phyloP scores from a whole-genome alignment of 2,797 vertebrate species.

The Psittacula echo region DNA sequence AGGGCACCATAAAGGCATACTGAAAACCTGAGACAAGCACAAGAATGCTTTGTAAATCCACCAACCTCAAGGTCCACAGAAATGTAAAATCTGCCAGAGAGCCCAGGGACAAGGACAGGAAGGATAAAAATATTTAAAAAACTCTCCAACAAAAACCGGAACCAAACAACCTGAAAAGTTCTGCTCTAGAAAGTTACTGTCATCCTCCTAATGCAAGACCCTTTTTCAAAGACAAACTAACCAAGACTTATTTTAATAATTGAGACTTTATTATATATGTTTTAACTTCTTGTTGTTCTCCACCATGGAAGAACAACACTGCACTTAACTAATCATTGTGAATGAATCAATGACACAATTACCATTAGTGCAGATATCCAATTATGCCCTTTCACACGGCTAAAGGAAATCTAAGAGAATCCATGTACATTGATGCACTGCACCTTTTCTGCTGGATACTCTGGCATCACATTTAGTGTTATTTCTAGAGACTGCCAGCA shows the following conservation, averaged over 20 bases:
- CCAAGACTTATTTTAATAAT: background rate
- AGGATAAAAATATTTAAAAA: background rate
- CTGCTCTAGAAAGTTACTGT: background rate
- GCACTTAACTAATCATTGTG: background rate
- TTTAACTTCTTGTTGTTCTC: background rate
- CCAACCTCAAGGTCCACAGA: background rate
- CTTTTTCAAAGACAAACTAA: background rate
- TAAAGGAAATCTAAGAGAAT: background rate
- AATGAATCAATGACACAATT: background rate
- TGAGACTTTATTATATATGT: background rate
- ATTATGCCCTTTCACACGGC: background rate
- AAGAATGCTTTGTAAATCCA: background rate
- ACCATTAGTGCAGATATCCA: background rate
- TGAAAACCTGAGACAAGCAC: background rate
- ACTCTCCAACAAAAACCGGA: background rate
- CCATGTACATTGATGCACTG: background rate
- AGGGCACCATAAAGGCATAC: background rate
- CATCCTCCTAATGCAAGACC: background rate
- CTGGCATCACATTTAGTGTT: background rate
- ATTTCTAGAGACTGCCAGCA: slow-evolving; percentile 34
- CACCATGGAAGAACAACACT: background rate
- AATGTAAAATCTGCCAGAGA: background rate
- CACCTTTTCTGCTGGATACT: slow-evolving; percentile 6
- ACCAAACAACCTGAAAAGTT: background rate
- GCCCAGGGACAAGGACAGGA: background rate